Percentiles rank a stretch among this genome's conserved stretches.
phyloP scores from a whole-genome alignment of 1,140 invertebrate genomes.

The Lethocerus indicus region DNA sequence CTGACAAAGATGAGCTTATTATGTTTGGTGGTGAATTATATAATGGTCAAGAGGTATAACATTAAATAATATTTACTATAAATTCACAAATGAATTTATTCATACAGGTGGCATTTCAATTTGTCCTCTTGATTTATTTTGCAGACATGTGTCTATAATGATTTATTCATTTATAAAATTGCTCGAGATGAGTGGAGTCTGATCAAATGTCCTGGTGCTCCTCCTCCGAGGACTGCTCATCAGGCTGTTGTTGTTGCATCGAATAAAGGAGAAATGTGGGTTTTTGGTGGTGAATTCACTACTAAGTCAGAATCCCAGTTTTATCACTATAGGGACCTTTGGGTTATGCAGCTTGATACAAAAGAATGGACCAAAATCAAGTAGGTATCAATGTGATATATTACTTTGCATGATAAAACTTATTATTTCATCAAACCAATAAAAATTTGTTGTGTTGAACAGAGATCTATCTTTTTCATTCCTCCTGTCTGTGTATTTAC shows the following conservation, averaged over 20 bases:
- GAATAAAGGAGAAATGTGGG: slow-evolving; percentile 57
- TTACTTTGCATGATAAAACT: too few species aligned
- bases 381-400: slow-evolving; percentile 24
- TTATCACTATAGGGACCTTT: slow-evolving; percentile 85
- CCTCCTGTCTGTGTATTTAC: too few species aligned
- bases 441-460: too few species aligned
- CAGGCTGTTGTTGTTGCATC: slow-evolving; percentile 57
- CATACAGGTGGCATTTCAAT: background rate
- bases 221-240: slow-evolving; percentile 73
- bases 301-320: slow-evolving; percentile 81
- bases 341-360: slow-evolving; percentile 60
- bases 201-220: slow-evolving; percentile 58
- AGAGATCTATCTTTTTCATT: too few species aligned
- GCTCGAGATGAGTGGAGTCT: slow-evolving; percentile 62
- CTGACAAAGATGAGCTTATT: slow-evolving; percentile 74
- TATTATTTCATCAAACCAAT: too few species aligned
- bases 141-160: slow-evolving; percentile 68
- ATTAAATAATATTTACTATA: background rate
- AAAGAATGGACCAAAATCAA: slow-evolving; percentile 80
- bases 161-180: slow-evolving; percentile 70
- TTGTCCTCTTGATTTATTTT: slow-evolving; percentile 21
- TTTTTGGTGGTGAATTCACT: slow-evolving; percentile 88
- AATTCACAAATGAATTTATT: background rate
- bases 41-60: slow-evolving; percentile 65
- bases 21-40: slow-evolving; percentile 86